Percentiles rank a stretch among this genome's conserved stretches.
Evolutionary conservation across 1,140 invertebrate species (phyloP).

Genomic region (Zaprionus vittiger): DNA sequence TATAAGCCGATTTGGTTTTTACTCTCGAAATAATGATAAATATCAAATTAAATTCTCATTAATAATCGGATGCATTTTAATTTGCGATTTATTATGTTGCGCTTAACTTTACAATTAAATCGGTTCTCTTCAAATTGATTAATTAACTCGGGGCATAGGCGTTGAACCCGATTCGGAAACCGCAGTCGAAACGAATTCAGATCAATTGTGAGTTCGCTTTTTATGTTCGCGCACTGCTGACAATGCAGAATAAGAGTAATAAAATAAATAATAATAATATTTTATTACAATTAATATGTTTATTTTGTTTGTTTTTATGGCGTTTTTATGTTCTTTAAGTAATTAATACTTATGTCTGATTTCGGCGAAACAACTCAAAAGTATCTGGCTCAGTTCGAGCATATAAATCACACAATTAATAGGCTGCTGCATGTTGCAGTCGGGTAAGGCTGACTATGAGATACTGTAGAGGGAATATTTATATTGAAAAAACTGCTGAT

Average conservation of each 20-base stretch:
- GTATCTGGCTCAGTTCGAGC: constrained; percentile 31
- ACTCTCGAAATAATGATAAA: constrained; percentile 15
- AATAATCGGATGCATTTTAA: constrained; percentile 17
- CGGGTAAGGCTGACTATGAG: not conserved
- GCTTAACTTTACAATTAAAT: not conserved
- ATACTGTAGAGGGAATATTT: not conserved
- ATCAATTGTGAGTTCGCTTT: not conserved
- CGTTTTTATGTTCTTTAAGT: constrained; percentile 20
- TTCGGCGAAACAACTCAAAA: constrained; percentile 19
- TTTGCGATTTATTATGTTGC: constrained; percentile 11
- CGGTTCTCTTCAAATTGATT: constrained; percentile 15
- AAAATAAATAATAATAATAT: not conserved
- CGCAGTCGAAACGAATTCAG: not conserved
- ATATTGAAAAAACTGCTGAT: too few relatives aligned
- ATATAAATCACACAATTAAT: constrained; percentile 48
- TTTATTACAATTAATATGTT: constrained; percentile 14
- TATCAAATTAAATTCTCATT: constrained; percentile 41
- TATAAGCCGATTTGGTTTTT: not conserved
- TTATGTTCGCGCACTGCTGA: not conserved
- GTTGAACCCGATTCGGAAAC: constrained; percentile 22
- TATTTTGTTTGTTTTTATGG: not conserved
- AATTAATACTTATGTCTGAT: constrained; percentile 31
- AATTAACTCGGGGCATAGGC: constrained; percentile 12
- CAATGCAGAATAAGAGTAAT: not conserved
- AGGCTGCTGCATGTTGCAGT: not conserved